These are phyloP conservation scores for Terrapene triunguis DNA, from an alignment of 2,113 vertebrate genomes.

Conservation along the genomic window DNA sequence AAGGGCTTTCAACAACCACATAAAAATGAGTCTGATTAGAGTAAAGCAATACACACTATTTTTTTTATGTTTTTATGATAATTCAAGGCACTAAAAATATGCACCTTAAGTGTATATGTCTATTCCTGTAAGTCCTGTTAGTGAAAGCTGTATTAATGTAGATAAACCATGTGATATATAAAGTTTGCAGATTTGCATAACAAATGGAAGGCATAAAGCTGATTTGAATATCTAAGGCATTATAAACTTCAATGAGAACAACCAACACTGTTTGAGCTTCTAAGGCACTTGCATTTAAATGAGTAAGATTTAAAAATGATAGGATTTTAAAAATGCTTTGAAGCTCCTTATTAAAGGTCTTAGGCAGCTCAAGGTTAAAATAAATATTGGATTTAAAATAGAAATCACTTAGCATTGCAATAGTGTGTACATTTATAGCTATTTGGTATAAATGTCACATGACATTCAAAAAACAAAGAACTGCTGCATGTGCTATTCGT, in stretches of 20 bases:
- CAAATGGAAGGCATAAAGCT: slow-evolving; percentile 79
- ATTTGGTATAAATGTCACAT: slow-evolving; percentile 59
- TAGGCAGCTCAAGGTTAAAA: slow-evolving; percentile 76
- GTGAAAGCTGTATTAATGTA: slow-evolving; percentile 78
- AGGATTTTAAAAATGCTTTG: slow-evolving; percentile 76
- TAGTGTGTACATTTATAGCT: slow-evolving; percentile 58
- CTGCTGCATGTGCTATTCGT: neutral
- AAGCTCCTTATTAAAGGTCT: slow-evolving; percentile 70
- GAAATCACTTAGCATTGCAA: slow-evolving; percentile 61
- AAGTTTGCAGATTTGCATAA: slow-evolving; percentile 80
- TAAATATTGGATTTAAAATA: slow-evolving; percentile 73
- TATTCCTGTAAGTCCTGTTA: slow-evolving; percentile 76
- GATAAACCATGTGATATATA: slow-evolving; percentile 80
- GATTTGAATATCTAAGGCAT: slow-evolving; percentile 84
- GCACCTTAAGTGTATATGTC: slow-evolving; percentile 74
- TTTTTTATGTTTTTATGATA: slow-evolving; percentile 82
- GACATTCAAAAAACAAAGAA: slow-evolving; percentile 60
- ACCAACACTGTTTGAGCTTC: slow-evolving; percentile 76
- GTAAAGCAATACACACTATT: slow-evolving; percentile 77
- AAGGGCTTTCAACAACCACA: slow-evolving; percentile 87
- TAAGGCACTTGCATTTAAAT: slow-evolving; percentile 79
- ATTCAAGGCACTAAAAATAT: slow-evolving; percentile 80
- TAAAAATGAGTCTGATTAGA: slow-evolving; percentile 89
- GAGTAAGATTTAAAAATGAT: slow-evolving; percentile 76
- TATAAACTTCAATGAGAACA: slow-evolving; percentile 82